These are phyloP conservation scores for Babyrousa celebensis DNA, from an alignment of 2,797 vertebrate genomes.

Conservation along the genomic window DNA sequence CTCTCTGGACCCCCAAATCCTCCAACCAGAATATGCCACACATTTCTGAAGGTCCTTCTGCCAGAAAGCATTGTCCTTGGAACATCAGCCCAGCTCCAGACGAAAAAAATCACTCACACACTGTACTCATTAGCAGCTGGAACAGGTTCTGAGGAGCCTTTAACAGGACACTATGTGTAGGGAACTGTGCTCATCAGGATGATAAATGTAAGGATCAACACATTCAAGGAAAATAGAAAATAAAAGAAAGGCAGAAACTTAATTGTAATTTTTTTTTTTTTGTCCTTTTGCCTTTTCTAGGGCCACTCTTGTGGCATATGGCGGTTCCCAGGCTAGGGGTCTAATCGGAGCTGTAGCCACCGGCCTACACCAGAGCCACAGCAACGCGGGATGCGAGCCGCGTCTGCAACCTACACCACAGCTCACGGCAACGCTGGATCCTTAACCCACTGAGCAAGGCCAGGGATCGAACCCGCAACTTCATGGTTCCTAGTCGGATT, in stretches of 20 bases:
- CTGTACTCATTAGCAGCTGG: slow-evolving; percentile 5
- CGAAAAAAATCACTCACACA: background rate
- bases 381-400: too few species aligned
- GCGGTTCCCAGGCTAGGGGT: too few species aligned
- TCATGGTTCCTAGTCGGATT: too few species aligned
- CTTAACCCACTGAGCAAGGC: too few species aligned
- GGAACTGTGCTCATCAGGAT: background rate
- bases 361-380: too few species aligned
- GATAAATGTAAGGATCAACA: background rate
- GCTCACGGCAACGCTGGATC: too few species aligned
- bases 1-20: background rate
- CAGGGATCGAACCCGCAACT: too few species aligned
- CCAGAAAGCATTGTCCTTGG: background rate
- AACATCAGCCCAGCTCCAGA: slow-evolving; percentile 30
- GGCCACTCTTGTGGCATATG: too few species aligned
- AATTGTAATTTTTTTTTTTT: background rate
- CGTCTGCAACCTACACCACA: too few species aligned
- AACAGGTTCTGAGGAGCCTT: background rate
- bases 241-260: background rate
- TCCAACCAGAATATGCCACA: background rate
- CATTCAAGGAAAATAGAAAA: slow-evolving; percentile 16
- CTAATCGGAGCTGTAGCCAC: too few species aligned
- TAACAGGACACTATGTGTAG: background rate
- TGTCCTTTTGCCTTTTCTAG: too few species aligned
- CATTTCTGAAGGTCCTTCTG: slow-evolving; percentile 19